A percentile compares a stretch with the other conserved stretches of the same genome.
Evolutionary conservation across 2,888 invertebrate genomes (phyloP).

Genomic region (Drosophila recens): DNA sequence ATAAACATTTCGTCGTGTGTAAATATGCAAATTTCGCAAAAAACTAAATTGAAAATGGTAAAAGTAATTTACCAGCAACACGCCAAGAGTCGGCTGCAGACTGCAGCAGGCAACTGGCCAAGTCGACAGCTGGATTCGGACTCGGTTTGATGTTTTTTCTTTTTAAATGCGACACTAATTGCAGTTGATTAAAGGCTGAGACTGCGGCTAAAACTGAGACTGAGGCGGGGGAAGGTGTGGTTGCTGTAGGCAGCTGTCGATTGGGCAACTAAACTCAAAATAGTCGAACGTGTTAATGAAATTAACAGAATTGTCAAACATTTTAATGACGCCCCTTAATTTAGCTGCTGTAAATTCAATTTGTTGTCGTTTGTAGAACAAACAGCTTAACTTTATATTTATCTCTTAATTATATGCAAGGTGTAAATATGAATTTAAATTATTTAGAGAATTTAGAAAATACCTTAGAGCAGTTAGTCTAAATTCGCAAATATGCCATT

Average conservation of each 20-base stretch:
- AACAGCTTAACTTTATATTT: conserved; percentile 21
- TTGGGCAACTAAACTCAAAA: conserved; percentile 32
- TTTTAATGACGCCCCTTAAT: conserved; percentile 56
- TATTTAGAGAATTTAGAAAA: no score
- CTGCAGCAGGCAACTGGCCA: conserved; percentile 24
- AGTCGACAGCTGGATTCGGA: conserved; percentile 36
- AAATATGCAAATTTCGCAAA: conserved; percentile 42
- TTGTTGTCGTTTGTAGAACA: conserved; percentile 37
- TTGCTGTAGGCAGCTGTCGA: conserved; percentile 2
- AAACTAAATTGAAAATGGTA: conserved; percentile 6
- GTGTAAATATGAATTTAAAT: no score
- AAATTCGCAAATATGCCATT: no score
- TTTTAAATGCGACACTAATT: conserved; percentile 63
- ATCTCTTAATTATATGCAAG: conserved; percentile 12
- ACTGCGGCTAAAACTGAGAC: neutral
- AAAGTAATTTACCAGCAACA: conserved; percentile 46
- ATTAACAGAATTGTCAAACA: conserved; percentile 60
- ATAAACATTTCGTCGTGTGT: conserved; percentile 27
- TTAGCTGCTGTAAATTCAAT: conserved; percentile 43
- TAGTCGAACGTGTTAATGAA: conserved; percentile 58
- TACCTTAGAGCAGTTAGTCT: no score
- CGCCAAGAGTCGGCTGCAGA: conserved; percentile 20
- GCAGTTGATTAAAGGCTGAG: conserved; percentile 29
- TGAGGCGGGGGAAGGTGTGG: neutral
- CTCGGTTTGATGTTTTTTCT: conserved; percentile 17